phyloP scores from a whole-genome alignment of 1,140 invertebrate species.

The Lepidurus couesii region DNA sequence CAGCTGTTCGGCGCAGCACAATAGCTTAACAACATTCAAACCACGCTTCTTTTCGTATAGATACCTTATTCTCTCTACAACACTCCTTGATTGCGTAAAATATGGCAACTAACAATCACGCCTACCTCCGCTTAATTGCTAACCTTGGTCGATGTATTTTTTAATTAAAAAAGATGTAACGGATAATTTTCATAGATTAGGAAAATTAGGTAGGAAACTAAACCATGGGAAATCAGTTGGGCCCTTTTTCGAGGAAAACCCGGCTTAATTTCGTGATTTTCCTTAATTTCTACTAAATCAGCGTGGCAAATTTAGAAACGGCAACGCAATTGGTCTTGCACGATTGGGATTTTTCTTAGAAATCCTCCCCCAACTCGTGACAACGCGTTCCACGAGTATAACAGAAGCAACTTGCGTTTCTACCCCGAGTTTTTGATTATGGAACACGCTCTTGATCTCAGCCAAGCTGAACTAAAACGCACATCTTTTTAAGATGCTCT shows the following conservation, averaged over 20 bases:
- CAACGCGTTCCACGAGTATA: background rate
- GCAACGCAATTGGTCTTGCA: background rate
- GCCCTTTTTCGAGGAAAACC: background rate
- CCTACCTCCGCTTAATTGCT: background rate
- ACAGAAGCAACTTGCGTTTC: background rate
- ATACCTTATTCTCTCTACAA: background rate
- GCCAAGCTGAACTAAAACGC: background rate
- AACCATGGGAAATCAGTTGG: too few relatives aligned
- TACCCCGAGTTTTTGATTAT: background rate
- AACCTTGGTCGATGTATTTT: too few relatives aligned
- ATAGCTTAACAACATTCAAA: slow-evolving; percentile 16
- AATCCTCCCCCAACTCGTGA: background rate
- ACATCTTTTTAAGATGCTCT: background rate
- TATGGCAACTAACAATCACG: background rate
- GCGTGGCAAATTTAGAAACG: slow-evolving; percentile 1
- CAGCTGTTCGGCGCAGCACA: slow-evolving; percentile 12
- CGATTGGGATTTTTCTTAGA: background rate
- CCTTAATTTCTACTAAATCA: background rate
- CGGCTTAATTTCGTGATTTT: background rate
- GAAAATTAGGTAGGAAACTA: too few relatives aligned
- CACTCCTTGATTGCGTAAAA: slow-evolving; percentile 6
- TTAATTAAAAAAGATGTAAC: too few relatives aligned
- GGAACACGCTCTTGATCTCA: background rate
- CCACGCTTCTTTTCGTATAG: background rate
- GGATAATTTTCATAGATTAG: too few relatives aligned